Base-by-base conservation (phyloP, 2,888 invertebrate genomes). In the Deladenus siricidicola region DNA sequence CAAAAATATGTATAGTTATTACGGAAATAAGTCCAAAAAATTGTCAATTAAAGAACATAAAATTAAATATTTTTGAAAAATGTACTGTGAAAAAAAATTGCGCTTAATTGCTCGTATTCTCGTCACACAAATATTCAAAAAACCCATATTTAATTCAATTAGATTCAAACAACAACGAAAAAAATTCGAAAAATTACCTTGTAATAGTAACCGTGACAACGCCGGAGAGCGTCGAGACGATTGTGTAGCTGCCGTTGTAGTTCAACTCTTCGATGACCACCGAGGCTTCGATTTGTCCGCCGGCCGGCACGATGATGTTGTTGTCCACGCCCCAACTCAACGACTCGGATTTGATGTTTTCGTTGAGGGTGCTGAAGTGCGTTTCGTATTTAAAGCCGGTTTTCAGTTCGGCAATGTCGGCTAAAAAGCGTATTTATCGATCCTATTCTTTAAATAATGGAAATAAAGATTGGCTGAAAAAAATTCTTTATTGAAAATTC, bases 261-360 rank as follows among this genome's bases (percentile, higher is more conserved):
- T 80, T 80, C 71, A 81, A 79, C 68, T 83, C 82, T 49, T 79
- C 80, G 45, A 83, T 80, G 2, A 81, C 76, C 63, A 83, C 78
- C 57, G 79, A 80, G 2, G 82, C 83, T 24, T 79, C 80, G 3
- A 81, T 81, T 57, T 72, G 67, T 54, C 73, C 73, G 21, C 72
- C 70, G 8, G 74, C 63, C 8, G 80, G 80, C 1, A 82, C 82
- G 58, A 75, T 71, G 30, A 82, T 80, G 60, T 77, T 79, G 51
- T 73, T 81, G 69, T 83, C 81, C 2, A 83, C 82, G n/a, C 80
- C 79, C 83, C 83, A 83, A 3, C 80, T 78, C 56, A 83, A 73
- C 44, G 76, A 71, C 65, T 82, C 80, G 56, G 72, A 70, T 54
- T 79, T 73, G 28, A 64, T 73, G 66, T 80, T 79, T 47, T 80